Evolutionary conservation across 2,113 vertebrate genomes (phyloP), one percentile per base, ranked within the genome.

Genomic region (Neolamprologus ventralis): DNA sequence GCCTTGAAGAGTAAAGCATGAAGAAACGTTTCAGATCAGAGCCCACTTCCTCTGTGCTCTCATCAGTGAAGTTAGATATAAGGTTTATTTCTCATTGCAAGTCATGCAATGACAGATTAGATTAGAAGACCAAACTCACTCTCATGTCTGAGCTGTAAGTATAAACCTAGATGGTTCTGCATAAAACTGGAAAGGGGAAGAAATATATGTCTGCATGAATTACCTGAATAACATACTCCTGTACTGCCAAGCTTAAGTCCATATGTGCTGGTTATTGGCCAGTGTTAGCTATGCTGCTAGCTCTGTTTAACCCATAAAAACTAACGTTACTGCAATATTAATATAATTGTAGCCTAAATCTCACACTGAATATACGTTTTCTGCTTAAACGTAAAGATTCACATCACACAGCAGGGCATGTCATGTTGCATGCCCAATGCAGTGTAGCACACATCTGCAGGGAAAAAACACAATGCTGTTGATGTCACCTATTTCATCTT

Each of bases 1-100:
- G 80, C 91, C 93, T 95, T 93, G 91, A 94, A 89, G 92, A 68
- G 35, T 31, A 78, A 47, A 13, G 12, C 80, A 84, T 80, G 86
- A 84, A 88, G 85, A 93, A 81, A 58, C 79, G 78, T 85, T 81
- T 78, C 73, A 83, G 91, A 90, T 80, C 49, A 16, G 11, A 13
- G 23, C 78, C 13, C 55, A 71, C 87, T 90, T 95, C 92, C 93
- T 92, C 75, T 82, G 45, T 49, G 47, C 33, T 57, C 35, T 71
- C 80, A 80, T 47, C 54, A 47, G 12, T 23, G 26, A 42, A 37
- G 80, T 87, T 47, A 6, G 58, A 23, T 51, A 19, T 17, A 2
- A 19, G 1, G 7, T 65, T 85, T 60, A 85, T 87, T 84, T 60
- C 80, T 88, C 42, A 37, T 68, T 68, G 7, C 63, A 37, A 68